phyloP scores from a whole-genome alignment of 1,140 invertebrate species.

The Caenorhabditis brenneri region DNA sequence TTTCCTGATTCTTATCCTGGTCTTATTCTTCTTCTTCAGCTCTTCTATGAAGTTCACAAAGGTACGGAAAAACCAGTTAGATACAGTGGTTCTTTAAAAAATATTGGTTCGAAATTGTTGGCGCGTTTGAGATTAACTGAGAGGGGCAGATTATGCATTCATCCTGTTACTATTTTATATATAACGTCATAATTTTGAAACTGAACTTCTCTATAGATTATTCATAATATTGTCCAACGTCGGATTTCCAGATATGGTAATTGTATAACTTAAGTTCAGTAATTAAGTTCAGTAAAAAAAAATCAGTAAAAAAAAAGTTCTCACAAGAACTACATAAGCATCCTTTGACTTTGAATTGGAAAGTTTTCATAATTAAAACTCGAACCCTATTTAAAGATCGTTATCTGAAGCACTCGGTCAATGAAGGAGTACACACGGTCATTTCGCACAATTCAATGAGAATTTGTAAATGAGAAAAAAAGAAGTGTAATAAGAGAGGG shows the following conservation, averaged over 20 bases:
- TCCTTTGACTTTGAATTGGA: too few relatives aligned
- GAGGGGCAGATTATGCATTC: background rate
- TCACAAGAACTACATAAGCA: background rate
- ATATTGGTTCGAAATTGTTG: background rate
- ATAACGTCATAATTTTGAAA: background rate
- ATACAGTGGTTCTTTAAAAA: background rate
- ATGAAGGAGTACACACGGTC: background rate
- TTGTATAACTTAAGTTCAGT: too few relatives aligned
- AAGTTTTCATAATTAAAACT: background rate
- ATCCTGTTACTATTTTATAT: background rate
- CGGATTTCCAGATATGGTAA: too few relatives aligned
- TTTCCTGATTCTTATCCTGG: background rate
- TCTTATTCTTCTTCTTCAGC: background rate
- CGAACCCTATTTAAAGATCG: background rate
- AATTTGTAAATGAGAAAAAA: background rate
- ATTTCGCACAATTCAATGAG: background rate
- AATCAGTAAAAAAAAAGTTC: too few relatives aligned
- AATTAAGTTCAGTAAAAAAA: too few relatives aligned
- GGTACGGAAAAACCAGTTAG: background rate
- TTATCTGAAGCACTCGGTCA: background rate
- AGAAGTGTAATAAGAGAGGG: background rate
- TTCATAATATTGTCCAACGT: too few relatives aligned
- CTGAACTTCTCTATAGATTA: background rate
- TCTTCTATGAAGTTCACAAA: slow-evolving; percentile 3
- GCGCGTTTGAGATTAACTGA: background rate